phyloP scores from a whole-genome alignment of 2,888 invertebrate genomes.

The Bombyx huttoni region DNA sequence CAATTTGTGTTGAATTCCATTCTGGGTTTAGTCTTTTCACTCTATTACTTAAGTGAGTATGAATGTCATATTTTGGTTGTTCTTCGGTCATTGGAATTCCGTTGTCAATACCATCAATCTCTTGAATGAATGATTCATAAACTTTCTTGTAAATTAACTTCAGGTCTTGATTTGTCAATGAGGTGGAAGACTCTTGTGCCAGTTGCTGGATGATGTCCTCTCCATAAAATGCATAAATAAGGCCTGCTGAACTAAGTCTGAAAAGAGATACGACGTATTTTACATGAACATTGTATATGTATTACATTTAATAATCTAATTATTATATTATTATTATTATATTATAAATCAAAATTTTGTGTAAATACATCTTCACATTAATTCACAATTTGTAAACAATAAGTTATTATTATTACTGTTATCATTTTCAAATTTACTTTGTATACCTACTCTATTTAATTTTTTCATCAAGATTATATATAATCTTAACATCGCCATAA shows the following conservation, averaged over 20 bases:
- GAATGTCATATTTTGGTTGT: conserved; percentile 82
- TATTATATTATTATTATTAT: no score
- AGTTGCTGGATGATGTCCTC: conserved; percentile 79
- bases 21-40: conserved; percentile 85
- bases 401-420: no score
- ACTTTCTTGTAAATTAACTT: conserved; percentile 77
- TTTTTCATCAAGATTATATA: no score
- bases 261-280: conserved; percentile 16
- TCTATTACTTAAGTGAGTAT: conserved; percentile 82
- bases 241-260: conserved; percentile 95
- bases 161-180: conserved; percentile 59
- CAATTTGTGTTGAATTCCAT: conserved; percentile 79
- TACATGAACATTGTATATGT: neutral
- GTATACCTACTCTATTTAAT: no score
- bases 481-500: no score
- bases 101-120: conserved; percentile 97
- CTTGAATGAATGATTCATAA: conserved; percentile 90
- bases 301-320: no score
- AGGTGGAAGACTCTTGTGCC: conserved; percentile 42
- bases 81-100: conserved; percentile 88
- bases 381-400: no score
- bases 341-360: no score
- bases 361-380: no score
- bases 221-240: conserved; percentile 93
- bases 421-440: no score